Conservation (phyloP, 2,113 vertebrate genomes). For the Ellobius talpinus region DNA sequence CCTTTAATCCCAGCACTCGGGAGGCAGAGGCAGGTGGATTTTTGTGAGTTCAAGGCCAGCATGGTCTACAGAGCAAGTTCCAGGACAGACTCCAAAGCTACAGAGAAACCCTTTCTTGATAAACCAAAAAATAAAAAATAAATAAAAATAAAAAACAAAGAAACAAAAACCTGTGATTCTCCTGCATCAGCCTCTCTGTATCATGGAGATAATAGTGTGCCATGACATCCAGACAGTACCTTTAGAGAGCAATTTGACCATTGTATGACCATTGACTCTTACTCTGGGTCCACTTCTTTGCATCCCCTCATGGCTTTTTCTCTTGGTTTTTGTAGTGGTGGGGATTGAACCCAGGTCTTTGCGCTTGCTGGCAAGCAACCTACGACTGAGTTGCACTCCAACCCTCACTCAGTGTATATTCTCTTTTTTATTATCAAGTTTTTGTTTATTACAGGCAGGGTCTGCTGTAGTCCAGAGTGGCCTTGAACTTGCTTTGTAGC, state of each 20-base stretch:
- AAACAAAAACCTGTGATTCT: neutral
- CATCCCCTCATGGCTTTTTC: neutral
- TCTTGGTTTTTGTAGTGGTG: neutral
- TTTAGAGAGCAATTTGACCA: neutral
- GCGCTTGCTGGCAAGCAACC: neutral
- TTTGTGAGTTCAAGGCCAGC: too few relatives aligned
- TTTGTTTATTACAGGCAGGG: neutral
- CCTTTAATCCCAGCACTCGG: too few relatives aligned
- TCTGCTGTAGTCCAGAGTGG: neutral
- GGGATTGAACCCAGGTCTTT: neutral
- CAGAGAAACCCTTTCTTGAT: too few relatives aligned
- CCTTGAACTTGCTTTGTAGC: neutral
- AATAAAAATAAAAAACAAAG: too few relatives aligned
- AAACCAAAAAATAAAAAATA: too few relatives aligned
- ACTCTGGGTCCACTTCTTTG: neutral
- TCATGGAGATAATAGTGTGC: neutral
- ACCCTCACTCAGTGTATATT: neutral
- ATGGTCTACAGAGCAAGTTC: too few relatives aligned
- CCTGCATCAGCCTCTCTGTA: neutral
- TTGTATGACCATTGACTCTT: neutral
- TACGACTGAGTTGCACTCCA: neutral
- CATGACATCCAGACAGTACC: neutral
- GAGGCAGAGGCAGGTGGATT: too few relatives aligned
- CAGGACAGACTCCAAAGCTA: too few relatives aligned
- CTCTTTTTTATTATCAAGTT: neutral